Evolutionary conservation across 2,888 invertebrate genomes (phyloP), one percentile per base, ranked within the genome.

Genomic region (Pseudococcus longispinus): DNA sequence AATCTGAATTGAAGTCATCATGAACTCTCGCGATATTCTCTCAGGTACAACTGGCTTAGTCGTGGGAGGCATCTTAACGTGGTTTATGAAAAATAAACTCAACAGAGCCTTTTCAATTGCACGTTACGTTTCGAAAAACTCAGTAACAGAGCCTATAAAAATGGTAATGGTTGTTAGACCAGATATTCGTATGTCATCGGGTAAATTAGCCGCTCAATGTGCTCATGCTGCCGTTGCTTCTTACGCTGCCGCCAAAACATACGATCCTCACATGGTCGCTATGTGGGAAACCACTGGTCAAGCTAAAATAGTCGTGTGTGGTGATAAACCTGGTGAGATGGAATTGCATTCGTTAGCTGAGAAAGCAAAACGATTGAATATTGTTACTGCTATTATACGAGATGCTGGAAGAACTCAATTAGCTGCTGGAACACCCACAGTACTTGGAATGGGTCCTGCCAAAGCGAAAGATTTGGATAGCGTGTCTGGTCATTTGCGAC

Each of bases 381-480:
- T 98, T 0, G 92, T 95, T 55, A 93, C 94, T 15, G 94, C 95
- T 88, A 90, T 96, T 42, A 94, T 98, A 88, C 92, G 94, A 88
- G 98, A 98, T 91, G 98, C 98, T 5, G 98, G 98, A 1, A 94
- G 96, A 89, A 98, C 98, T 8, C 98, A 98, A 92, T 95, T 98
- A 88, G 95, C 95, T 82, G 93, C 95, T 0, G 97, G 98, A 88
- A 95, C 96, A 13, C 93, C 94, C 89, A 98, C 98, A 87, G 98
- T 98, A 1, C 92, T 98, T 87, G 98, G 96, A 0, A 93, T 98
- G 86, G 98, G 98, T n/a, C 98, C 98, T 83, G 98, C 96, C 4
- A 94, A 95, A 65, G 94, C 93, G 89, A 92, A 93, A 89, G 90
- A 94, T 77, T 93, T 98, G 89, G 95, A 97, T 90, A 91, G 93